Evolutionary conservation across 2,888 invertebrate species (phyloP), one percentile per base, ranked within the genome.

Genomic region (Drosophila flavopinicola): DNA sequence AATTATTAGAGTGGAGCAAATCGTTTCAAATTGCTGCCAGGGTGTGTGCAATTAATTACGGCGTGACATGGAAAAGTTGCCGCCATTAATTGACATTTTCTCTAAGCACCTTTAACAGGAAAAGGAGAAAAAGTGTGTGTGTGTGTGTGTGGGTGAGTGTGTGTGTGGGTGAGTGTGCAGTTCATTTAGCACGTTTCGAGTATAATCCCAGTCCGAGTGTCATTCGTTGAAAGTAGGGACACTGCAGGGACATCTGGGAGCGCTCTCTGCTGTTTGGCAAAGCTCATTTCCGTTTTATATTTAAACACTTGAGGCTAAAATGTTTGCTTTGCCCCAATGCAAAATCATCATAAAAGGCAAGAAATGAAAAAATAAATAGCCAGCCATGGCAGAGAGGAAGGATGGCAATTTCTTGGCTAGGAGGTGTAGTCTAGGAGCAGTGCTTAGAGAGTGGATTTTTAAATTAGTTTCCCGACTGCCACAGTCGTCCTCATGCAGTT

Each of bases 221-320:
- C 59, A 57, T 66, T 66, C 58, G 72, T 57, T 57, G 20, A 39
- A 68, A 67, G 65, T 74, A n/a, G n/a, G n/a, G n/a, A n/a, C 39
- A 51, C 47, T 56, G 59, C 13, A 3, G 38, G 42, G 47, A 42
- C 54, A 27, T 17, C 33, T 30, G 51, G 47, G 20, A 59, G 29
- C n/a, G 39, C 13, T 48, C 47, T 29, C 47, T 7, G 45, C 56
- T 54, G 48, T 29, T 61, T 59, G 59, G 59, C 48, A 58, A 78
- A 87, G 78, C 87, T 87, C 83, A 83, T 83, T 83, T 83, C 87
- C 83, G 83, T 68, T 85, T 85, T 78, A 78, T 87, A 87, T 87
- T 84, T 78, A 82, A 87, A 73, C 85, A 83, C 82, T 83, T 78
- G 82, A 78, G 82, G 85, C 83, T 78, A 87, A 83, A 83, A 83